Base-by-base conservation (phyloP, 2,113 vertebrate genomes). In the Sorex araneus region DNA sequence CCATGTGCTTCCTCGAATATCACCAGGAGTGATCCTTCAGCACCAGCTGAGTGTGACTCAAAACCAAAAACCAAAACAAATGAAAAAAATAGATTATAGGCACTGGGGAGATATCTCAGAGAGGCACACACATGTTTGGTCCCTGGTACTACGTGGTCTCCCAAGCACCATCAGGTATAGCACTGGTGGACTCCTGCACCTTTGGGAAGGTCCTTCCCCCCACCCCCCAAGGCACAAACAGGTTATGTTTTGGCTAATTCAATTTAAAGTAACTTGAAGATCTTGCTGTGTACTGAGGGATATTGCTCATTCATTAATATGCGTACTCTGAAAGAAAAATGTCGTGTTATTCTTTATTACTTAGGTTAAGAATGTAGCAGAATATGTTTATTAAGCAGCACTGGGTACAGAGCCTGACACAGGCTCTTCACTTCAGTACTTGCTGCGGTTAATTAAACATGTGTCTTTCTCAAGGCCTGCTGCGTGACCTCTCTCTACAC, bases 401-500 rank as follows among this genome's bases (percentile, higher is more conserved):
- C 11, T 69, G 43, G 45, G 16, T 76, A 71, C 13, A 76, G 66
- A 82, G 57, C 45, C 66, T 88, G 43, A 73, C 16, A 28, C 57
- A 76, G 40, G 4, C 40, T 40, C 40, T 40, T 50, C 47, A 50
- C 40, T 7, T 40, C 64, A 50, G 57, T 86, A 54, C 77, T 85
- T 94, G 43, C 40, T 92, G 64, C 76, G 15, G 81, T 83, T 91
- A 80, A 94, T 40, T 8, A 92, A 86, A 16, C 27, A 7, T 60
- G 16, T 89, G 12, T 89, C 71, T 95, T 94, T 77, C 34, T 76
- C 67, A 74, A 67, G 90, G 82, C 85, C 23, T 43, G 69, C 75
- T 86, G 79, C 87, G 30, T 78, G 12, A 30, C 94, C 34, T 28
- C 85, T 84, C 34, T 88, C 66, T 79, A 90, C 74, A 7, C 92